Evolutionary conservation across 2,113 vertebrate genomes (phyloP).

Genomic region (Cinclus mexicanus): DNA sequence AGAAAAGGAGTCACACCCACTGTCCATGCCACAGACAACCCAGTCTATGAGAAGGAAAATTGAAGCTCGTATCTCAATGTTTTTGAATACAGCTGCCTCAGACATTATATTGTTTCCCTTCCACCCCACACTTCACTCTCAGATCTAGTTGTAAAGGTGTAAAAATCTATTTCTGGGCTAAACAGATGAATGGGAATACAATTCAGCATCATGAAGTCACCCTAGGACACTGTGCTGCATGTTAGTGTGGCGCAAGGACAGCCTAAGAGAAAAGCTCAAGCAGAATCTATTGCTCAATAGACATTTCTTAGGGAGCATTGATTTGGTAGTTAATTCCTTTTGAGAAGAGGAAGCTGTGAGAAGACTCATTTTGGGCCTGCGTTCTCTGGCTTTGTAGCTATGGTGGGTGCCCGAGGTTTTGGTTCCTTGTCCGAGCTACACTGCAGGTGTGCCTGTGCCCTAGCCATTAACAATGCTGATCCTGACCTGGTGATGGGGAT

Average conservation of each 20-base stretch:
- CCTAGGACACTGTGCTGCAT: not conserved
- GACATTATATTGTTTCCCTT: too few relatives aligned
- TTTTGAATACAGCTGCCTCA: too few relatives aligned
- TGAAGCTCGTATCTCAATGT: too few relatives aligned
- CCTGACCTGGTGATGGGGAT: not conserved
- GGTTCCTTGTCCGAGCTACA: not conserved
- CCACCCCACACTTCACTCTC: too few relatives aligned
- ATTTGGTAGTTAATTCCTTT: not conserved
- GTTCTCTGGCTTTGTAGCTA: not conserved
- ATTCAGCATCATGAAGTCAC: too few relatives aligned
- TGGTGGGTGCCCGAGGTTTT: not conserved
- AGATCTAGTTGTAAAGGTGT: too few relatives aligned
- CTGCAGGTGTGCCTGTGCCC: fast-evolving
- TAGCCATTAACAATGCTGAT: not conserved
- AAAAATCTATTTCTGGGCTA: too few relatives aligned
- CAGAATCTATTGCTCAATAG: not conserved
- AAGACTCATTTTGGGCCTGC: fast-evolving
- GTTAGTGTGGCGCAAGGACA: not conserved
- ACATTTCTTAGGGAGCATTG: not conserved
- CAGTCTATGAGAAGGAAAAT: too few relatives aligned
- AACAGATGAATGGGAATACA: too few relatives aligned
- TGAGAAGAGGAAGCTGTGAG: not conserved
- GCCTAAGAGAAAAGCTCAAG: not conserved
- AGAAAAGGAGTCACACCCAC: too few relatives aligned
- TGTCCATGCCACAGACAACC: too few relatives aligned